Evolutionary conservation across 2,888 invertebrate species (phyloP), one percentile per base, ranked within the genome.

Genomic region (Phalera bucephala): DNA sequence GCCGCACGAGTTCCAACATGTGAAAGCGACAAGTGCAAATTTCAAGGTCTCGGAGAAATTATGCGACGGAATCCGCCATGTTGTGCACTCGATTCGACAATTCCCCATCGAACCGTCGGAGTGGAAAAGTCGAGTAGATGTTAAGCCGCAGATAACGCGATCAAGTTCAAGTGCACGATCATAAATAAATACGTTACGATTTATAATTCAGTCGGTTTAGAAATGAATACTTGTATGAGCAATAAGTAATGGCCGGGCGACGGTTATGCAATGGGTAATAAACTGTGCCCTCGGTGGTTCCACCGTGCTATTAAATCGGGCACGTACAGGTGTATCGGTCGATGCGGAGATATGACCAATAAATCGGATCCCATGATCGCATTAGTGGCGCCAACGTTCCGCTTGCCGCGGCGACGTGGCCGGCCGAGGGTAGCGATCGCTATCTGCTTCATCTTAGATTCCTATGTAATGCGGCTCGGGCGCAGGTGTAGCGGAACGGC

Each of bases 361-460:
- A 82, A 83, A 85, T 85, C 77, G 69, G 68, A 78, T 73, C 58
- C 62, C 72, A 64, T 72, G 77, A 75, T 75, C 76, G 75, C 70
- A 76, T 75, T 76, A 73, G 73, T 72, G 86, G 86, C 86, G 87
- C 84, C 85, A 78, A 70, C 72, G 73, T 72, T 73, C 74, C 74
- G 74, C 68, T 61, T 2, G 61, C 54, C 45, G 53, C 52, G 57
- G 51, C 40, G 52, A 34, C 45, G 23, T 28, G 21, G 20, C 45
- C 43, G 36, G 51, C 42, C 49, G 47, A 54, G 52, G 52, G 49
- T 45, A 48, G 48, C 52, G 72, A 73, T 73, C 48, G 49, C 52
- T 64, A 75, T 75, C 75, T 55, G 46, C 45, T 50, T 40, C 40
- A 53, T 57, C 41, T 50, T 52, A 47, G 47, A 58, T 57, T 39